Evolutionary conservation across 2,888 invertebrate species (phyloP), one percentile per base, ranked within the genome.

Genomic region (Aricia artaxerxes): DNA sequence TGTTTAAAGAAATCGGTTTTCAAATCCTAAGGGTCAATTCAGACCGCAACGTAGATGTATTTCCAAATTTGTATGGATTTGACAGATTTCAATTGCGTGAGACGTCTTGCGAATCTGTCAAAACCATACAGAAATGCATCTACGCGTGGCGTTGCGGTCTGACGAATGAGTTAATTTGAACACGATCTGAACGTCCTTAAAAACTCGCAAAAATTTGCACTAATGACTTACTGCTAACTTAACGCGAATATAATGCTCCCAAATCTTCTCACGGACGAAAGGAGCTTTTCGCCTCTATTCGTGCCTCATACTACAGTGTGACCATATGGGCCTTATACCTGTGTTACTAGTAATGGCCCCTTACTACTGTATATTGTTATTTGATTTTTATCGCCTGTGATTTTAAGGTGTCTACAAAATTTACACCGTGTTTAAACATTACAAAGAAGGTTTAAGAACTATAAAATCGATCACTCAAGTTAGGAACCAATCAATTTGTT

Each of bases 371-470:
- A 35, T 69, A 69, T 69, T 69, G 69, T 13, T 38, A 16, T 73
- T 38, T 24, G 40, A 73, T 73, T 73, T 73, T 24, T 44, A 73
- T 73, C 44, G 24, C 9, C 24, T 44, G 73, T 73, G 73, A 73
- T 73, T 73, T 73, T 73, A 73, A 40, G 44, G 16, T 2, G n/a
- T n/a, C n/a, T 73, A 44, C 35, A 69, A 69, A 69, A 13, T 35
- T 69, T 69, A 69, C 13, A 69, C 13, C 5, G 35, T 35, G 11
- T 64, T 64, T 35, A 64, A 61, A 64, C 64, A 13, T 13, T 16
- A 5, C 13, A 35, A 38, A 5, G 9, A 35, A 69, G 35, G 1
- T 6, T 69, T 5, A 69, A 35, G 31, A 38, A 38, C 69, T 35
- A 69, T 38, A 2, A 38, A 69, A 69, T 35, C 35, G 69, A 38